These are phyloP conservation scores for Egretta garzetta DNA, from an alignment of 2,113 vertebrate species.

Conservation along the genomic window DNA sequence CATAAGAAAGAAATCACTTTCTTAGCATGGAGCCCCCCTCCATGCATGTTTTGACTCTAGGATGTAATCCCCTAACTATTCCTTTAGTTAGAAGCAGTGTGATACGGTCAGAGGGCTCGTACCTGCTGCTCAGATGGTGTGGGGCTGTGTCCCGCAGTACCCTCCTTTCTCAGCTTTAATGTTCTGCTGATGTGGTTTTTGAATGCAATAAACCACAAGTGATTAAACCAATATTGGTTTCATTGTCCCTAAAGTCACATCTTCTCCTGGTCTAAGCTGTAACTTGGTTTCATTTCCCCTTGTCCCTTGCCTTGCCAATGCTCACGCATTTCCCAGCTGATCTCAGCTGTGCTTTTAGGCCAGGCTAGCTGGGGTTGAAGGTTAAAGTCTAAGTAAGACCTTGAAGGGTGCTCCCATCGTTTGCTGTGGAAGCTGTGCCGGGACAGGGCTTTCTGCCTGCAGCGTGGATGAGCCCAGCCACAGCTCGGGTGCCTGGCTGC, in stretches of 20 bases:
- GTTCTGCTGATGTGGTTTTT: background rate
- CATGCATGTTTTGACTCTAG: background rate
- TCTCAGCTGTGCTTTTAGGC: background rate
- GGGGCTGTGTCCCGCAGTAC: background rate
- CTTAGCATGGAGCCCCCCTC: background rate
- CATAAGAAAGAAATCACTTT: background rate
- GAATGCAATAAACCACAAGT: background rate
- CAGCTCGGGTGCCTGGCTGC: accelerated
- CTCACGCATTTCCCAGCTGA: background rate
- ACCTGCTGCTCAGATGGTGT: background rate
- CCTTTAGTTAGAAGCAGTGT: background rate
- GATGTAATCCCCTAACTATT: background rate
- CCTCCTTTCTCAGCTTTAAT: background rate
- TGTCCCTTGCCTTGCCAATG: background rate
- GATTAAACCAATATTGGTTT: background rate
- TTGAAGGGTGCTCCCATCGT: background rate
- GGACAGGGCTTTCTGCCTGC: background rate
- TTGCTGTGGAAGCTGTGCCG: background rate
- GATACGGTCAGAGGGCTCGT: background rate
- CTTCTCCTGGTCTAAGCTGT: background rate
- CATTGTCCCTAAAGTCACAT: background rate
- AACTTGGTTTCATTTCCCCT: background rate
- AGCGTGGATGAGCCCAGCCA: background rate
- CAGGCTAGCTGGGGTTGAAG: background rate
- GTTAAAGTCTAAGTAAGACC: background rate